These are phyloP conservation scores for Cheumatopsyche charites DNA, from an alignment of 1,140 invertebrate species.

Conservation along the genomic window DNA sequence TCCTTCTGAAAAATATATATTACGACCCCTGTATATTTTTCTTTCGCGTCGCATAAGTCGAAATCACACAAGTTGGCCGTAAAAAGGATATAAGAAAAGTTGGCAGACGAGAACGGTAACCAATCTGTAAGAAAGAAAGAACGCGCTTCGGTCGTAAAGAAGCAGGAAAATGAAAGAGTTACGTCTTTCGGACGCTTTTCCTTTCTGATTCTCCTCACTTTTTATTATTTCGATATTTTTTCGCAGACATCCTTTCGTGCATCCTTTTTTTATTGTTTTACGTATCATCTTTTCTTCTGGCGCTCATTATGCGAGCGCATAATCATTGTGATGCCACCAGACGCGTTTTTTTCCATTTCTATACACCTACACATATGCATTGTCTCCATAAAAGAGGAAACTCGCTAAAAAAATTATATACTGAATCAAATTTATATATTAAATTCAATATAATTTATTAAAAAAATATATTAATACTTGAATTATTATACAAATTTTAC, in stretches of 20 bases:
- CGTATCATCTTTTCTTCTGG: not conserved
- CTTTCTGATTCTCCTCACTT: slow-evolving; percentile 6
- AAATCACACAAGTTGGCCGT: slow-evolving; percentile 45
- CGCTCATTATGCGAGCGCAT: slow-evolving; percentile 25
- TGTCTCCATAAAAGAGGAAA: not conserved
- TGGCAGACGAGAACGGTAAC: slow-evolving; percentile 41
- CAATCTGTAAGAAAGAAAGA: slow-evolving; percentile 36
- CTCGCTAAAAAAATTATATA: not conserved
- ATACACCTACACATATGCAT: not conserved
- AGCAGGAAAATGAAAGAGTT: slow-evolving; percentile 41
- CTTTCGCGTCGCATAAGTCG: slow-evolving; percentile 7
- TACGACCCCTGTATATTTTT: not conserved
- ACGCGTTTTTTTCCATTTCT: slow-evolving; percentile 22
- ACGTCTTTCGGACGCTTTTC: not conserved
- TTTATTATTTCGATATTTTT: slow-evolving; percentile 28
- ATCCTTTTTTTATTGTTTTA: not conserved
- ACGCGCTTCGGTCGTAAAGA: slow-evolving; percentile 39
- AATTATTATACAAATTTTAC: too few relatives aligned
- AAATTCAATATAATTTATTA: too few relatives aligned
- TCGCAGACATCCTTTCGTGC: slow-evolving; percentile 31
- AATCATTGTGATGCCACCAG: slow-evolving; percentile 38
- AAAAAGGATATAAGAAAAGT: slow-evolving; percentile 47
- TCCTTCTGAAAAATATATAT: too few relatives aligned
- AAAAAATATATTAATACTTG: too few relatives aligned
- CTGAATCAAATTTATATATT: too few relatives aligned